A percentile compares a stretch with the other conserved stretches of the same genome.
Evolutionary conservation across 23 tunicate genomes (phyloP).

Genomic region (Clavelina lepadiformis): DNA sequence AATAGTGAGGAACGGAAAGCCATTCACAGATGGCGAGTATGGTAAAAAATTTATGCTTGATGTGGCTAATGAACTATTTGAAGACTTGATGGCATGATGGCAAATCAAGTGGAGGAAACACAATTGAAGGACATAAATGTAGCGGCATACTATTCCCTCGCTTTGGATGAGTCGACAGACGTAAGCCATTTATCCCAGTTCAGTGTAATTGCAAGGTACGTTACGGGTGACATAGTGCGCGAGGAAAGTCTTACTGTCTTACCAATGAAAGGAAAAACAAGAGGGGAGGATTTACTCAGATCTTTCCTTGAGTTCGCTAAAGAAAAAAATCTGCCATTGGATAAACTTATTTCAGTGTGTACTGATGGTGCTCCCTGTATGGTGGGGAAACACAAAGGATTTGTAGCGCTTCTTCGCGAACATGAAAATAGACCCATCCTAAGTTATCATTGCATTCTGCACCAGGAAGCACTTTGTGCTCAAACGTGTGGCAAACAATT

Average conservation of each 20-base stretch:
- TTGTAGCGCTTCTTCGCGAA: conserved; percentile 19
- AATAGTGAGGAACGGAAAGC: conserved; percentile 26
- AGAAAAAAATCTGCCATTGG: conserved; percentile 33
- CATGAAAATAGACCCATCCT: conserved; percentile 37
- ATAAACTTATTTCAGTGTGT: conserved; percentile 38
- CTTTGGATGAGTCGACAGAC: conserved; percentile 43
- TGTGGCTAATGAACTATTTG: conserved; percentile 25
- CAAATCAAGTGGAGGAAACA: conserved; percentile 39
- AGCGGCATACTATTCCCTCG: conserved; percentile 39
- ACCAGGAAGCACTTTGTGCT: conserved; percentile 23
- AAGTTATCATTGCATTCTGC: conserved; percentile 34
- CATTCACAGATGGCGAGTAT: conserved; percentile 39
- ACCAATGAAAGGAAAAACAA: conserved; percentile 42
- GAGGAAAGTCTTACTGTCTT: conserved; percentile 42
- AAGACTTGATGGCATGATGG: conserved; percentile 15
- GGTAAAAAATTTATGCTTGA: conserved; percentile 37
- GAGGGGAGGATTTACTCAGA: conserved; percentile 31
- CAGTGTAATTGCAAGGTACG: conserved; percentile 44
- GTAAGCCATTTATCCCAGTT: conserved; percentile 43
- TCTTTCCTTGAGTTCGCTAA: conserved; percentile 27
- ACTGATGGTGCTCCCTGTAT: conserved; percentile 41
- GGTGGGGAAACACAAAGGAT: conserved; percentile 29
- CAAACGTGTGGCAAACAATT: conserved; percentile 32
- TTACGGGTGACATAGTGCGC: conserved; percentile 33
- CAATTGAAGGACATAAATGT: conserved; percentile 31